phyloP scores from a whole-genome alignment of 2,797 vertebrate genomes.

The Malacoraja senta region DNA sequence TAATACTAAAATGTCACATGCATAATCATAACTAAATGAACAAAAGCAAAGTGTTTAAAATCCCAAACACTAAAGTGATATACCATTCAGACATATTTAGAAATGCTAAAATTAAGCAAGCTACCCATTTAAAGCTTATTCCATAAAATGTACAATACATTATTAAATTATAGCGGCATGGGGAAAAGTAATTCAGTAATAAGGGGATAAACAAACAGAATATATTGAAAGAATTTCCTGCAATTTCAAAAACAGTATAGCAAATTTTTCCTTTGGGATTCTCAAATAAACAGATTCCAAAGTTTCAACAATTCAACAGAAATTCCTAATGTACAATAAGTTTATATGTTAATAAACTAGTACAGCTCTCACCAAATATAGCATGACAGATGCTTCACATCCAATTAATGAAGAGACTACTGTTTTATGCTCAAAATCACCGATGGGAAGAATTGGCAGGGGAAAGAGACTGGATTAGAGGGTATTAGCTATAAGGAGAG shows the following conservation, averaged over 20 bases:
- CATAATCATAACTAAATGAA: conserved; percentile 20
- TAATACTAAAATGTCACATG: conserved; percentile 22
- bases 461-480: not conserved
- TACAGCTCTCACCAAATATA: not conserved
- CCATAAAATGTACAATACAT: not conserved
- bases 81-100: too few relatives aligned
- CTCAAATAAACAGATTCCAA: not conserved
- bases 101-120: not conserved
- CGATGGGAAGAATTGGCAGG: not conserved
- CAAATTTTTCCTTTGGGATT: not conserved
- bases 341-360: not conserved
- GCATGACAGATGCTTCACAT: not conserved
- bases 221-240: not conserved
- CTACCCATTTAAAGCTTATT: not conserved
- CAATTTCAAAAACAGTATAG: not conserved
- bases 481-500: too few relatives aligned
- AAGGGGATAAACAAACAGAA: not conserved
- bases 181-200: not conserved
- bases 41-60: conserved; percentile 15
- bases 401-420: not conserved
- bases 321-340: too few relatives aligned
- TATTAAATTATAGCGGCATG: not conserved
- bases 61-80: not conserved
- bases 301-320: not conserved
- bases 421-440: not conserved